Evolutionary conservation across 2,113 vertebrate genomes (phyloP).

Genomic region (Eonycteris spelaea): DNA sequence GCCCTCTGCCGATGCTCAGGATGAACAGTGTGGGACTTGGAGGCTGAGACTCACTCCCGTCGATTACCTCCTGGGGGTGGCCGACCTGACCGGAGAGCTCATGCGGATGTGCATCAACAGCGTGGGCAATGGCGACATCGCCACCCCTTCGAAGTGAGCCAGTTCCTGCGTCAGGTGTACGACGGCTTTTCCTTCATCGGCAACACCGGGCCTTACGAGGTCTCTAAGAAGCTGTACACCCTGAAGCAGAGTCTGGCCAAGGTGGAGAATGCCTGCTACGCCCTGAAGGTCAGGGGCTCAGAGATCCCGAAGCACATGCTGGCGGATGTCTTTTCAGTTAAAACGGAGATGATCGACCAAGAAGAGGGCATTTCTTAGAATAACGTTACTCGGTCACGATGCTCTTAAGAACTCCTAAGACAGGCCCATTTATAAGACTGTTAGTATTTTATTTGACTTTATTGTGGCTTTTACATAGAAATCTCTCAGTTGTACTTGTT

Average conservation of each 20-base stretch:
- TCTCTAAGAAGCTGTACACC: constrained; percentile 96
- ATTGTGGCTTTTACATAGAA: constrained; percentile 68
- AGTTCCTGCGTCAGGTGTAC: constrained; percentile 94
- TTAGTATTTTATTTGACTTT: constrained; percentile 59
- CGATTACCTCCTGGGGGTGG: constrained; percentile 96
- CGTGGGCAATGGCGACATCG: constrained; percentile 96
- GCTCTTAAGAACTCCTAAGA: neutral
- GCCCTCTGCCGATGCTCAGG: constrained; percentile 67
- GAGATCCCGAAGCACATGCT: constrained; percentile 98
- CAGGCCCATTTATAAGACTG: constrained; percentile 57
- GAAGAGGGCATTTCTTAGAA: constrained; percentile 91
- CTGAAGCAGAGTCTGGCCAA: constrained; percentile 96
- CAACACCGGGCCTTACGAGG: constrained; percentile 97
- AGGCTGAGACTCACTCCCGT: constrained; percentile 93
- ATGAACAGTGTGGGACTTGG: constrained; percentile 75
- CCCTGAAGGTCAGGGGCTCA: constrained; percentile 92
- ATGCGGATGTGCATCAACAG: constrained; percentile 98
- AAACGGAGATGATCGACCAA: constrained; percentile 89
- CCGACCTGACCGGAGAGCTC: constrained; percentile 95
- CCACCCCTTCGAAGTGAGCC: constrained; percentile 97
- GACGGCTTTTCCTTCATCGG: constrained; percentile 97
- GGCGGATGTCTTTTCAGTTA: constrained; percentile 93
- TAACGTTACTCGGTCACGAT: neutral
- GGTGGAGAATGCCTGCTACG: constrained; percentile 97
- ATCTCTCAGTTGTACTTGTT: constrained; percentile 71